Base-by-base conservation (phyloP, 2,113 vertebrate species). In the Motacilla alba region DNA sequence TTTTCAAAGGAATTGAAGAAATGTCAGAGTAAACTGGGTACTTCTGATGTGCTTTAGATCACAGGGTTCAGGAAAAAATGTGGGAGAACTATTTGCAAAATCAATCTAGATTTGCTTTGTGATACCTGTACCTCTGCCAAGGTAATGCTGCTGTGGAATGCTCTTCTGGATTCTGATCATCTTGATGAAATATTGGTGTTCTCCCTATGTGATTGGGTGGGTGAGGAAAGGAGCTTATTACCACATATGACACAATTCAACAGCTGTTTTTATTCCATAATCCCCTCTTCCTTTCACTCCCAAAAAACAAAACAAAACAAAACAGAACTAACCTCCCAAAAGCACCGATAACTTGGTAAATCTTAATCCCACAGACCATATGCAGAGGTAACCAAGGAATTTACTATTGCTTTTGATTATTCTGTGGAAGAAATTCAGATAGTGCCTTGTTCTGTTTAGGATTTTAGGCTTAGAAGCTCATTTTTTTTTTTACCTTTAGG, bases 1-100 rank as follows among this genome's bases (percentile, higher is more conserved):
- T 87, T 92, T 94, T 91, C 76, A 87, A 64, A 95, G 76, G 30
- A 84, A 78, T 27, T 62, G 16, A 68, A 89, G 69, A 85, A 81
- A 86, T 39, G 49, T 83, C 73, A 49, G 47, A 41, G 19, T 31
- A 30, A 95, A 46, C 11, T 93, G 46, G 55, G 5, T 67, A 67
- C 9, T 43, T 68, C 84, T 85, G 49, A 85, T 26, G 66, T 60
- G 44, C 41, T 82, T 89, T 79, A 73, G 35, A 79, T 90, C 20
- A 76, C 1, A 0, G n/a, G 3, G 17, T 23, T 93, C 18, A 8
- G n/a, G 18, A 28, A 67, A 58, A 83, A 78, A n/a, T 10, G 11
- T 28, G 17, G 43, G 53, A 94, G 49, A 88, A 56, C 41, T 52
- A 52, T 49, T 69, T 26, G n/a, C 10, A 69, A 41, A 66, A 83